These are phyloP conservation scores for Argyresthia goedartella DNA, from an alignment of 2,888 invertebrate species.

Conservation along the genomic window DNA sequence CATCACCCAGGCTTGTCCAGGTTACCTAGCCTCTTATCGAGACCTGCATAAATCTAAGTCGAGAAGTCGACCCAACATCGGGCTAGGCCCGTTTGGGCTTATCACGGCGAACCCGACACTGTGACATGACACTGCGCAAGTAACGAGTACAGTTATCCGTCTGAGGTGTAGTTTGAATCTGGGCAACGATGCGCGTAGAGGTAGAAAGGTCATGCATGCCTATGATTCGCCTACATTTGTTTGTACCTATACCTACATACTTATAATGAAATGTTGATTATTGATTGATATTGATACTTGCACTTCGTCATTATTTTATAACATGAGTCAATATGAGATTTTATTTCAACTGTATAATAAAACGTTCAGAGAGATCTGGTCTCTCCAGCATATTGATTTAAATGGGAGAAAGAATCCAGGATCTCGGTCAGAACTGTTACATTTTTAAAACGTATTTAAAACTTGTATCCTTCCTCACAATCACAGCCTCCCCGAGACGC, in stretches of 20 bases:
- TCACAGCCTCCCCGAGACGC: not conserved
- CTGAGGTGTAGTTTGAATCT: conserved; percentile 2
- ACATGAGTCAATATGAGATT: too few relatives aligned
- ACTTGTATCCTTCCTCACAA: not conserved
- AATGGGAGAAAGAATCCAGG: too few relatives aligned
- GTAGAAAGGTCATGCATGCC: too few relatives aligned
- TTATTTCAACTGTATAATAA: too few relatives aligned
- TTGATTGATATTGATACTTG: too few relatives aligned
- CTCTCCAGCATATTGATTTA: too few relatives aligned
- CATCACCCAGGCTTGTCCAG: not conserved
- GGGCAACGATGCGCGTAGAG: not conserved
- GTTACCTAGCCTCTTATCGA: not conserved
- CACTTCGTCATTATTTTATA: too few relatives aligned
- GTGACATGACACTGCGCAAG: conserved; percentile 8
- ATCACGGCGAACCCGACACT: conserved; percentile 5
- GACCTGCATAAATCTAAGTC: not conserved
- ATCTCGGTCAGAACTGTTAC: too few relatives aligned
- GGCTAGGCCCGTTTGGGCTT: conserved; percentile 3
- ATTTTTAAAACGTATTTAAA: not conserved
- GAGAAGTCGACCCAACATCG: not conserved
- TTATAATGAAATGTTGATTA: too few relatives aligned
- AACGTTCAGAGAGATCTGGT: too few relatives aligned
- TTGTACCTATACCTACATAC: too few relatives aligned
- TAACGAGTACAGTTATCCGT: conserved; percentile 8
- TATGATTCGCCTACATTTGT: too few relatives aligned